Conservation (phyloP, 2,797 vertebrate genomes). For the Alfaro cultratus region DNA sequence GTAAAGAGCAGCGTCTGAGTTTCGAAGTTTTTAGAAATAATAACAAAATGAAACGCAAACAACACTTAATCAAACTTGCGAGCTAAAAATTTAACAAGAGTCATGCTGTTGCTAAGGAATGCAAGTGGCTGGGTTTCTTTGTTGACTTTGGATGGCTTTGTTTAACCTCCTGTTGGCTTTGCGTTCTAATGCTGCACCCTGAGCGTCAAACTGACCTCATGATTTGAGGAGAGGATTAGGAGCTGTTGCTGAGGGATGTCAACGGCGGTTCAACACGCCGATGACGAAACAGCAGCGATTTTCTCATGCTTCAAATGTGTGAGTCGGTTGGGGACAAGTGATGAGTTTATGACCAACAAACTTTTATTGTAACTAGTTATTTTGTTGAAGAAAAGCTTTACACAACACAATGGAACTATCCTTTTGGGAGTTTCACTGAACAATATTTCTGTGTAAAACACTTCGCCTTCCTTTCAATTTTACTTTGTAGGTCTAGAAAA, state of each 20-base stretch:
- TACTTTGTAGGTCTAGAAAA: not conserved
- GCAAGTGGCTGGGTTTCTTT: slow-evolving; percentile 1
- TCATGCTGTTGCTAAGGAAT: slow-evolving; percentile 6
- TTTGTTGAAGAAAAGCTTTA: not conserved
- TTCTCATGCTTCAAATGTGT: slow-evolving; percentile 1
- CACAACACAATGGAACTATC: not conserved
- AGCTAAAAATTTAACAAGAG: not conserved
- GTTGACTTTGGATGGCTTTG: slow-evolving; percentile 1
- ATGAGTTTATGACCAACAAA: not conserved
- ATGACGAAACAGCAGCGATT: not conserved
- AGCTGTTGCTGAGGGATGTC: slow-evolving; percentile 14
- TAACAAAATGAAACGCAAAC: not conserved
- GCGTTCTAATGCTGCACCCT: not conserved
- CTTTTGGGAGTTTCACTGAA: not conserved
- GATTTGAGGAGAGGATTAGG: slow-evolving; percentile 20
- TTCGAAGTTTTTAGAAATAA: slow-evolving; percentile 1
- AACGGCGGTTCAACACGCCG: not conserved
- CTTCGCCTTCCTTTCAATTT: not conserved
- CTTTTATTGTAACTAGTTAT: not conserved
- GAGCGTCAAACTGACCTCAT: not conserved
- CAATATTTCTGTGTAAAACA: too few relatives aligned
- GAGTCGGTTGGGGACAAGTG: not conserved
- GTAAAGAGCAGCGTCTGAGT: slow-evolving; percentile 16
- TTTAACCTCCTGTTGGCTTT: slow-evolving; percentile 10
- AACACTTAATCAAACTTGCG: slow-evolving; percentile 3